phyloP scores from a whole-genome alignment of 2,888 invertebrate species.

The Bellardia bayeri region DNA sequence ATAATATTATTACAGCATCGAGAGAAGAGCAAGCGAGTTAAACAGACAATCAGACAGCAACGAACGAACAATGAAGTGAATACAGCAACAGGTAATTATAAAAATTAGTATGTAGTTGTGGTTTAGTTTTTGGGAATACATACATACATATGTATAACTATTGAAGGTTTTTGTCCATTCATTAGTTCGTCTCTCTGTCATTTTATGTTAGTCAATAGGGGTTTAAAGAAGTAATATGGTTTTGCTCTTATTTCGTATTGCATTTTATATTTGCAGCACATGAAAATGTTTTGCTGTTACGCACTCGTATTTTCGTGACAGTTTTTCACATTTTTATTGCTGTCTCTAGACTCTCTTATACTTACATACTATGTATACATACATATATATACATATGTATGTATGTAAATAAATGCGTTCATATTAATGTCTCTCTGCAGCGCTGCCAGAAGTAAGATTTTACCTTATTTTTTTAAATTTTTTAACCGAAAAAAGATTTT shows the following conservation, averaged over 20 bases:
- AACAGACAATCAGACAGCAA: slow-evolving; percentile 34
- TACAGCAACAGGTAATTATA: slow-evolving; percentile 40
- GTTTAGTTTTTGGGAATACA: slow-evolving; percentile 6
- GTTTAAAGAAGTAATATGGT: neutral
- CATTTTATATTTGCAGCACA: neutral
- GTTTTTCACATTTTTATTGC: slow-evolving; percentile 38
- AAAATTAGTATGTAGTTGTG: slow-evolving; percentile 1
- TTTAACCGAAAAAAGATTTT: no score
- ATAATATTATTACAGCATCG: slow-evolving; percentile 83
- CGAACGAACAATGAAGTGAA: slow-evolving; percentile 59
- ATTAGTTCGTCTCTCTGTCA: neutral
- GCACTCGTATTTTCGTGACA: slow-evolving; percentile 51
- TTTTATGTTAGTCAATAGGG: neutral
- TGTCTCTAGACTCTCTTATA: neutral
- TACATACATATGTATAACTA: neutral
- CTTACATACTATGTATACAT: no score
- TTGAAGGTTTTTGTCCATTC: slow-evolving; percentile 18
- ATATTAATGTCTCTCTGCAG: no score
- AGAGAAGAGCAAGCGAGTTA: slow-evolving; percentile 43
- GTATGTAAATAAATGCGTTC: slow-evolving; percentile 5
- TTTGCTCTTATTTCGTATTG: neutral
- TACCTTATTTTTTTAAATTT: no score
- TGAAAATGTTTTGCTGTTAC: slow-evolving; percentile 36
- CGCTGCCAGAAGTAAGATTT: no score
- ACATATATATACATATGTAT: no score